Conservation (phyloP, 2,888 invertebrate species). For the Callinectes sapidus region DNA sequence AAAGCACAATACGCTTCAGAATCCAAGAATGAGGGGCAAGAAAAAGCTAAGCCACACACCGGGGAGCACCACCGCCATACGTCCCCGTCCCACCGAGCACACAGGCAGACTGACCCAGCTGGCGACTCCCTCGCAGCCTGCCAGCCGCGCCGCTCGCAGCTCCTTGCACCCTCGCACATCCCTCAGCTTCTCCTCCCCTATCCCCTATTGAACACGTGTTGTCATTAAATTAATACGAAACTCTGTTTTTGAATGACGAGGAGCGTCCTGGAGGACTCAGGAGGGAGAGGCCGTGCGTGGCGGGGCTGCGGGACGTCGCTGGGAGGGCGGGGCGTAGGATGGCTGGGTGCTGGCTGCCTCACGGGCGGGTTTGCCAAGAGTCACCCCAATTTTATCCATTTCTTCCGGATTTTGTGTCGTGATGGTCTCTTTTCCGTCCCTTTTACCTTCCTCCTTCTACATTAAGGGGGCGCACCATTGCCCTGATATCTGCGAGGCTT, state of each 20-base stretch:
- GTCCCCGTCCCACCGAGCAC: conserved; percentile 46
- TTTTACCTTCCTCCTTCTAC: neutral
- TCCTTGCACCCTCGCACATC: neutral
- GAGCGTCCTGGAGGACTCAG: neutral
- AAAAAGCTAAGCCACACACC: conserved; percentile 45
- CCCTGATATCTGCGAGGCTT: neutral
- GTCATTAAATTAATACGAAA: neutral
- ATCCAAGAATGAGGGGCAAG: conserved; percentile 27
- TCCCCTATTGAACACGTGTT: neutral
- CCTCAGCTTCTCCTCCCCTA: neutral
- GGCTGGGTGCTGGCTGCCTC: neutral
- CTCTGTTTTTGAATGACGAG: neutral
- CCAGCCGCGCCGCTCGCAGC: conserved; percentile 29
- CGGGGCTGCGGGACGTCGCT: neutral
- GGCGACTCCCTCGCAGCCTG: conserved; percentile 18
- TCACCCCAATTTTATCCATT: conserved; percentile 20
- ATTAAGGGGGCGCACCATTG: neutral
- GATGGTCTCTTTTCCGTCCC: neutral
- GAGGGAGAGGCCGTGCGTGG: neutral
- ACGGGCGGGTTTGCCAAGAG: neutral
- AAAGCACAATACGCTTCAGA: conserved; percentile 12
- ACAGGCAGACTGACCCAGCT: conserved; percentile 29
- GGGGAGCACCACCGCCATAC: conserved; percentile 42
- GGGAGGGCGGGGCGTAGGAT: conserved; percentile 14
- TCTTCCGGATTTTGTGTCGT: conserved; percentile 2